These are phyloP conservation scores for Medauroidea extradentata DNA, from an alignment of 1,140 invertebrate genomes.

Conservation along the genomic window DNA sequence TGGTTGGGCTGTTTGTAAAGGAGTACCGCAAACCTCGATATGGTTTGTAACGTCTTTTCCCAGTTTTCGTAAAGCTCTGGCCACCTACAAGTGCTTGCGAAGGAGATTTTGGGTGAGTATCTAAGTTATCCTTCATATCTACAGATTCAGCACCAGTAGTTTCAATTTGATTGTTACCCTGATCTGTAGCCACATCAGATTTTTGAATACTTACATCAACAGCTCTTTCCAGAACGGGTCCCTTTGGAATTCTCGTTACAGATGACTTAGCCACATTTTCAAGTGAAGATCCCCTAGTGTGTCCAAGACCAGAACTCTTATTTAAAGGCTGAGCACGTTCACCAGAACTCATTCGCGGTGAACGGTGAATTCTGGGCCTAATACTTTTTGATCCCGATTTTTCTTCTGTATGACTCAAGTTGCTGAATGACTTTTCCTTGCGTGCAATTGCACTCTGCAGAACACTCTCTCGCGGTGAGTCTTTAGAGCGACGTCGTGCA, in stretches of 20 bases:
- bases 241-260: constrained; percentile 11
- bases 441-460: constrained; percentile 52
- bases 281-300: too few relatives aligned
- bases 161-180: too few relatives aligned
- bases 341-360: constrained; percentile 13
- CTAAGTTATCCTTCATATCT: too few relatives aligned
- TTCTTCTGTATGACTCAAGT: constrained; percentile 29
- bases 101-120: too few relatives aligned
- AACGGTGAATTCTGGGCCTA: constrained; percentile 26
- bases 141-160: too few relatives aligned
- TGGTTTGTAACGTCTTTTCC: constrained; percentile 16
- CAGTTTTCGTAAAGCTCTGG: constrained; percentile 14
- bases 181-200: constrained; percentile 5
- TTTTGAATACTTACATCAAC: constrained; percentile 1
- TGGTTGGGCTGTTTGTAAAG: constrained; percentile 4
- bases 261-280: not conserved
- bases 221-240: not conserved
- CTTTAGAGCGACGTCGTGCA: constrained; percentile 45
- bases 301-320: not conserved
- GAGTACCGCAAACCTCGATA: constrained; percentile 15
- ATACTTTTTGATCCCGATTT: constrained; percentile 31
- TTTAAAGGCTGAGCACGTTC: constrained; percentile 3
- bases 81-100: not conserved
- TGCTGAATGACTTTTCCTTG: constrained; percentile 50
- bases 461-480: constrained; percentile 45